Conservation (phyloP, 2,888 invertebrate genomes). For the Ennomos fuscantarius region DNA sequence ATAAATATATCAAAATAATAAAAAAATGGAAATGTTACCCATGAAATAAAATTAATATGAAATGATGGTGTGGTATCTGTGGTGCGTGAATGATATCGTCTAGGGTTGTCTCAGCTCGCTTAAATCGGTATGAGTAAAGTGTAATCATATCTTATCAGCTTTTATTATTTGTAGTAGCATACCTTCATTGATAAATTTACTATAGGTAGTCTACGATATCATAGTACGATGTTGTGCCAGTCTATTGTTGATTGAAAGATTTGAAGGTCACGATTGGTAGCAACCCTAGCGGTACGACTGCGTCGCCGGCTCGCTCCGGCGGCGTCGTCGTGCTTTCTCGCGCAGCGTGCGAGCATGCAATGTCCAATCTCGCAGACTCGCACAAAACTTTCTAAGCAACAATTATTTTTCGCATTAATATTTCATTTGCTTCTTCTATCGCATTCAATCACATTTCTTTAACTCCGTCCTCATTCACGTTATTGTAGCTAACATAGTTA, state of each 20-base stretch:
- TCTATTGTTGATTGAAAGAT: conserved; percentile 5
- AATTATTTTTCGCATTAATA: conserved; percentile 83
- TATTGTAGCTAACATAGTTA: conserved; percentile 6
- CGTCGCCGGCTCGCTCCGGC: conserved; percentile 44
- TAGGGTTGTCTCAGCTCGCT: conserved; percentile 23
- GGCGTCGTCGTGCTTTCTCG: conserved; percentile 79
- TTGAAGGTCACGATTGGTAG: conserved; percentile 36
- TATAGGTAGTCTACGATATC: neutral
- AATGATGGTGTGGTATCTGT: conserved; percentile 13
- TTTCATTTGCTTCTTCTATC: conserved; percentile 74
- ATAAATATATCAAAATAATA: too few relatives aligned
- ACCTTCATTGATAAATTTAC: neutral
- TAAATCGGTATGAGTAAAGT: neutral
- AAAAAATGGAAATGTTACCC: too few relatives aligned
- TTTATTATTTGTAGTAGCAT: neutral
- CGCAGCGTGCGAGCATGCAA: conserved; percentile 82
- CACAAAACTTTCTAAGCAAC: conserved; percentile 83
- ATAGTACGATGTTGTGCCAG: neutral
- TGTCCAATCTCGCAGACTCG: conserved; percentile 75
- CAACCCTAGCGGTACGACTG: conserved; percentile 33
- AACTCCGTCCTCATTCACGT: conserved; percentile 32
- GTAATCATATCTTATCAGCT: conserved; percentile 3
- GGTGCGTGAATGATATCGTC: conserved; percentile 17
- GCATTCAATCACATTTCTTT: conserved; percentile 53
- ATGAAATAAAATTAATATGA: conserved; percentile 17